Percentiles rank a stretch among this genome's conserved stretches.
phyloP scores from a whole-genome alignment of 2,888 invertebrate genomes.

The Pomacea canaliculata region DNA sequence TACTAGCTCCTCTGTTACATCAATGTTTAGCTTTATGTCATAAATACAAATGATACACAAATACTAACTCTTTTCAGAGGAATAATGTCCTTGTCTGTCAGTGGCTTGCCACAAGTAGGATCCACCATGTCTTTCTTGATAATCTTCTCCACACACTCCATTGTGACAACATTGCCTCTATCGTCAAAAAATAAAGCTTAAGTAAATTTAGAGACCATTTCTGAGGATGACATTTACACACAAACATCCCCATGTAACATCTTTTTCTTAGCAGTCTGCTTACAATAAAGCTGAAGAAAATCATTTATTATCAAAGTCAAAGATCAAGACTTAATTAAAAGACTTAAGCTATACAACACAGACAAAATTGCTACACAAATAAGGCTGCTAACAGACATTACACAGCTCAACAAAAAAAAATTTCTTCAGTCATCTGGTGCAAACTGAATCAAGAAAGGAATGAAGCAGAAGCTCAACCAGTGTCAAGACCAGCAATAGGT shows the following conservation, averaged over 20 bases:
- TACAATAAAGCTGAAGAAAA: too few species aligned
- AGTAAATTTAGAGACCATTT: background rate
- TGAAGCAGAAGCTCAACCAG: too few species aligned
- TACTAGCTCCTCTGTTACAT: too few species aligned
- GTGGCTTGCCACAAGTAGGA: slow-evolving; percentile 87
- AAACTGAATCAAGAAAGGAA: too few species aligned
- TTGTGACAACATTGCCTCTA: slow-evolving; percentile 94
- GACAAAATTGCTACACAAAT: too few species aligned
- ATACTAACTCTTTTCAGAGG: slow-evolving; percentile 82
- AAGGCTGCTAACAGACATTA: too few species aligned
- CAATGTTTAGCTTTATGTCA: background rate
- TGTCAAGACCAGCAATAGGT: too few species aligned
- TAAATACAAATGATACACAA: background rate
- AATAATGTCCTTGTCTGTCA: slow-evolving; percentile 91
- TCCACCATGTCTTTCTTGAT: slow-evolving; percentile 97
- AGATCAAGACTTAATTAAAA: too few species aligned
- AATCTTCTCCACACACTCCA: slow-evolving; percentile 96
- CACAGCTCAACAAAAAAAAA: too few species aligned
- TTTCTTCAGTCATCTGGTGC: too few species aligned
- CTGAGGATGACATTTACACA: background rate
- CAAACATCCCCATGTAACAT: background rate
- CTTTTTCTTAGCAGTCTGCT: background rate
- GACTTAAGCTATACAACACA: too few species aligned
- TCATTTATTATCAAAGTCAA: too few species aligned
- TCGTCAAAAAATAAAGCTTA: slow-evolving; percentile 30